These are phyloP conservation scores for Sylvia atricapilla DNA, from an alignment of 2,113 vertebrate genomes.

Conservation along the genomic window DNA sequence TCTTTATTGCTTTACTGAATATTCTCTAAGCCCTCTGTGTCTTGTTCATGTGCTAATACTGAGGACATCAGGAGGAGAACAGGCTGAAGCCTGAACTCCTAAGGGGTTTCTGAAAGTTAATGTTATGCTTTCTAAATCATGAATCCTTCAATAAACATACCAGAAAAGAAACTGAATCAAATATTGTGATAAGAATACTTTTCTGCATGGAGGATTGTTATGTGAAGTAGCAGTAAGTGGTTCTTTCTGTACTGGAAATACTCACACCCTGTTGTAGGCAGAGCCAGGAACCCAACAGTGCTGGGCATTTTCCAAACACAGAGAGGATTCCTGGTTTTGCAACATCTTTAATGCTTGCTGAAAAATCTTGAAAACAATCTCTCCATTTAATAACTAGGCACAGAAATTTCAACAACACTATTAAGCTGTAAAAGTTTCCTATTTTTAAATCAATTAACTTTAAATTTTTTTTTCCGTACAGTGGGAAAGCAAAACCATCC, in stretches of 20 bases:
- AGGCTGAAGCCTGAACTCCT: not conserved
- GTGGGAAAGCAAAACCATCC: slow-evolving; percentile 94
- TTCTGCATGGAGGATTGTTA: not conserved
- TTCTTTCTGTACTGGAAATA: not conserved
- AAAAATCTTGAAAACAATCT: not conserved
- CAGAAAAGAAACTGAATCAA: not conserved
- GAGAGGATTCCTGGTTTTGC: not conserved
- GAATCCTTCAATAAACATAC: not conserved
- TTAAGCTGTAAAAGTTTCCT: not conserved
- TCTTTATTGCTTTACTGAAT: not conserved
- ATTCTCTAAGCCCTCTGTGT: not conserved
- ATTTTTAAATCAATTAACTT: not conserved
- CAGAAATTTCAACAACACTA: not conserved
- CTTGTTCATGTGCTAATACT: not conserved
- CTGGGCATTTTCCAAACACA: not conserved
- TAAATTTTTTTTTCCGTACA: slow-evolving; percentile 53
- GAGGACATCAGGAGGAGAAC: not conserved
- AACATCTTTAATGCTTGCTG: not conserved
- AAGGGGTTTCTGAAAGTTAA: not conserved
- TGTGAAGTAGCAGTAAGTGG: not conserved
- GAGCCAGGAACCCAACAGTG: not conserved
- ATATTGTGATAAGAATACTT: not conserved
- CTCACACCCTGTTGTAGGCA: not conserved
- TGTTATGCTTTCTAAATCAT: not conserved
- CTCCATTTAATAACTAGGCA: not conserved